Conservation (phyloP, 2,888 invertebrate genomes). For the Antheraea assamensis region DNA sequence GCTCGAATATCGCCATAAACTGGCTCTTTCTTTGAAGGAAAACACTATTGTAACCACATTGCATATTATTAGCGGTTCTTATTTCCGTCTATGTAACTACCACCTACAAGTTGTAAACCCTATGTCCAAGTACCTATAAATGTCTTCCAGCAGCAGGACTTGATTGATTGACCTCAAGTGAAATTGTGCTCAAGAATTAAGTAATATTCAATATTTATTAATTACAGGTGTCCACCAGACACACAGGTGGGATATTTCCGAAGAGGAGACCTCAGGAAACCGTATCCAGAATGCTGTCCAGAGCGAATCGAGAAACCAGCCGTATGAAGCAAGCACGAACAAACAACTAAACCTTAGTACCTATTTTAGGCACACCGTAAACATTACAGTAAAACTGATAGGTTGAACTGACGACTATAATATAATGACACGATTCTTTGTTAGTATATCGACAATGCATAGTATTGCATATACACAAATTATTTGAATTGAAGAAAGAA, state of each 20-base stretch:
- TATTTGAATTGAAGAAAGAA: not conserved
- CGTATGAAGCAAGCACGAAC: not conserved
- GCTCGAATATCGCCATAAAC: too few species aligned
- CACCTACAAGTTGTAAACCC: too few species aligned
- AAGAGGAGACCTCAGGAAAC: constrained; percentile 57
- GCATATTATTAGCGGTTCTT: too few species aligned
- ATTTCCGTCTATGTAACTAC: too few species aligned
- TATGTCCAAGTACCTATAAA: too few species aligned
- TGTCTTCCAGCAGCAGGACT: too few species aligned
- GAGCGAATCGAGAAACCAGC: constrained; percentile 45
- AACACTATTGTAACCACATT: too few species aligned
- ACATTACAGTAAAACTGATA: not conserved
- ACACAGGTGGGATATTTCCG: constrained; percentile 60
- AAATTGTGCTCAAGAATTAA: not conserved
- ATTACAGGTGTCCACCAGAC: constrained; percentile 58
- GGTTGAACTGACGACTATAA: not conserved
- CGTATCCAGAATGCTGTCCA: constrained; percentile 69
- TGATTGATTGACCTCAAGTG: not conserved
- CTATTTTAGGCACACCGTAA: not conserved
- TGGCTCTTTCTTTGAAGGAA: too few species aligned
- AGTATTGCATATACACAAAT: not conserved
- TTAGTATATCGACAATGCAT: not conserved
- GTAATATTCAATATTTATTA: constrained; percentile 19
- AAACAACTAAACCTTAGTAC: not conserved
- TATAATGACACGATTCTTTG: not conserved